phyloP scores from a whole-genome alignment of 2,113 vertebrate species.

The Tragelaphus imberbis region DNA sequence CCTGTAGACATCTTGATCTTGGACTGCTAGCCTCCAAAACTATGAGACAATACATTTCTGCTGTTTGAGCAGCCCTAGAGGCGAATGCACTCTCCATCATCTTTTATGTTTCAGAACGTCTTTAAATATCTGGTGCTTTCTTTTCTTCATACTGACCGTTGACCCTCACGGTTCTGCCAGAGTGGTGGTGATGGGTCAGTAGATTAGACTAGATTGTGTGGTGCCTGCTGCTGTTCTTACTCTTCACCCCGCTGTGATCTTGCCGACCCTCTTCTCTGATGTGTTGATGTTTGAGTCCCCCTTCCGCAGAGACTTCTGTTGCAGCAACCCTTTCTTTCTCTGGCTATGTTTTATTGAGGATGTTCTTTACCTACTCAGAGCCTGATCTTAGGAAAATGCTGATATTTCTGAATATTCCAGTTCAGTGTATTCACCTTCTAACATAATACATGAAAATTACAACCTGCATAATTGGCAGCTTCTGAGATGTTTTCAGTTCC shows the following conservation, averaged over 20 bases:
- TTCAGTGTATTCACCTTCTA: background rate
- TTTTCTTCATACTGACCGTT: background rate
- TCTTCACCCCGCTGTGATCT: background rate
- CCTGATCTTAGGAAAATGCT: background rate
- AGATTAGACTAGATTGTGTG: no score
- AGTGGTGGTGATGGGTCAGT: background rate
- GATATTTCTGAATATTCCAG: background rate
- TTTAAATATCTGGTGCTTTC: background rate
- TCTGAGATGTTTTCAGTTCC: background rate
- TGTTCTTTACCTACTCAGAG: no score
- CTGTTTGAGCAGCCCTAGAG: background rate
- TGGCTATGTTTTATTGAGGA: background rate
- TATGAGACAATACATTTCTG: background rate
- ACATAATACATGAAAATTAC: background rate
- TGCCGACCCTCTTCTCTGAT: background rate
- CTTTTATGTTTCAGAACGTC: background rate
- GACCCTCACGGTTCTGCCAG: background rate
- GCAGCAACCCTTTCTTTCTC: background rate
- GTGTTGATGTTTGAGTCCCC: no score
- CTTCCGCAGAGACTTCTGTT: background rate
- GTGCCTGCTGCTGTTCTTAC: no score
- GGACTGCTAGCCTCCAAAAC: background rate
- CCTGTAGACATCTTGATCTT: background rate
- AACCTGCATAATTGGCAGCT: background rate
- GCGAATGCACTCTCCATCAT: background rate